Evolutionary conservation across 2,797 vertebrate species (phyloP).

Genomic region (Numenius phaeopus): DNA sequence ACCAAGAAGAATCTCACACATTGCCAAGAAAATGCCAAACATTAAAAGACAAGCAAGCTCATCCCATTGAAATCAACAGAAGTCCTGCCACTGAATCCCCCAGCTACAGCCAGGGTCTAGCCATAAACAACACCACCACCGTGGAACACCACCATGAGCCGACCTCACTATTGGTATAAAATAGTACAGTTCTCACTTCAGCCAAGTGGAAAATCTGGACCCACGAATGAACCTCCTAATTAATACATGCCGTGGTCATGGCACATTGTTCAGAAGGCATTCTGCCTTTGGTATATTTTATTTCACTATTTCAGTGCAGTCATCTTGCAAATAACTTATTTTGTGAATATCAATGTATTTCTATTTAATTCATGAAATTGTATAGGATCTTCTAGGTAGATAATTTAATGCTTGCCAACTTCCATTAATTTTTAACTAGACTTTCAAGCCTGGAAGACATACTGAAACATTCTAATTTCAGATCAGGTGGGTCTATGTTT

Average conservation of each 20-base stretch:
- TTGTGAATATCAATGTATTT: slow-evolving; percentile 13
- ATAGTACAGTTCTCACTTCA: neutral
- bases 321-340: neutral
- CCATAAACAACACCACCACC: neutral
- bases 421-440: slow-evolving; percentile 50
- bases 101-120: neutral
- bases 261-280: neutral
- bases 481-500: slow-evolving; percentile 52
- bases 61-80: neutral
- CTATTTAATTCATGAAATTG: slow-evolving; percentile 23
- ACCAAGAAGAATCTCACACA: neutral
- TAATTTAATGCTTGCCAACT: slow-evolving; percentile 69
- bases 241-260: neutral
- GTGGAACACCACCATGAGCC: neutral
- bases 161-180: neutral
- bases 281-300: neutral
- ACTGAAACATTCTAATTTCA: slow-evolving; percentile 53
- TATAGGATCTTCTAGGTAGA: slow-evolving; percentile 33
- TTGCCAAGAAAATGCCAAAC: slow-evolving; percentile 13
- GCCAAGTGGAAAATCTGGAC: neutral
- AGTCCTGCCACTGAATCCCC: neutral
- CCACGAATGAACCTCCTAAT: neutral
- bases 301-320: neutral
- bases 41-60: neutral
- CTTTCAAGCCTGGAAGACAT: slow-evolving; percentile 51